Evolutionary conservation across 2,888 invertebrate genomes (phyloP).

Genomic region (Cactoblastis cactorum): DNA sequence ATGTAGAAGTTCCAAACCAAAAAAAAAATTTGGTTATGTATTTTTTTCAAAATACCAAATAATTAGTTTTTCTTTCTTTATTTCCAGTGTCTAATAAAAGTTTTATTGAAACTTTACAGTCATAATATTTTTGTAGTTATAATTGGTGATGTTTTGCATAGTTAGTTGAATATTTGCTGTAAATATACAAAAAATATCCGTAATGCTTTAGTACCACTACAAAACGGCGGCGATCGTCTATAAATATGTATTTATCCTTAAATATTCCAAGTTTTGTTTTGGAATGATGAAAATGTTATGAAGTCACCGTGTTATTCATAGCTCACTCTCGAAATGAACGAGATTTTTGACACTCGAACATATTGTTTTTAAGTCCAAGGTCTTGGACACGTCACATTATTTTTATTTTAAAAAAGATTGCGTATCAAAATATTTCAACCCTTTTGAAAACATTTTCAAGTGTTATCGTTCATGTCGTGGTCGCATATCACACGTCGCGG

Average conservation of each 20-base stretch:
- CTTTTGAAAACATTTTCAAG: conserved; percentile 16
- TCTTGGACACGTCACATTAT: neutral
- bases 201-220: neutral
- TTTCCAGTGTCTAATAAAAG: no score
- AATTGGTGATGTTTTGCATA: no score
- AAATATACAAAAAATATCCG: no score
- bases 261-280: neutral
- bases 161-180: no score
- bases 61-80: no score
- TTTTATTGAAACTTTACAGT: no score
- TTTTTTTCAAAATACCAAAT: no score
- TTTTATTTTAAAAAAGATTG: no score
- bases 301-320: conserved; percentile 1
- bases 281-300: neutral
- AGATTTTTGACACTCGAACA: neutral
- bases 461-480: no score
- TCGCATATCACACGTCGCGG: conserved; percentile 22
- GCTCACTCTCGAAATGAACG: neutral
- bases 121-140: no score
- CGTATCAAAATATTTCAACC: neutral
- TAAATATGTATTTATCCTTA: neutral
- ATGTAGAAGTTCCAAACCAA: no score
- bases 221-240: neutral
- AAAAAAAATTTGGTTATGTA: no score
- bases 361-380: conserved; percentile 14